A percentile compares a stretch with the other conserved stretches of the same genome.
Conservation (phyloP, 2,797 vertebrate species). For the Acanthurus lineatus region DNA sequence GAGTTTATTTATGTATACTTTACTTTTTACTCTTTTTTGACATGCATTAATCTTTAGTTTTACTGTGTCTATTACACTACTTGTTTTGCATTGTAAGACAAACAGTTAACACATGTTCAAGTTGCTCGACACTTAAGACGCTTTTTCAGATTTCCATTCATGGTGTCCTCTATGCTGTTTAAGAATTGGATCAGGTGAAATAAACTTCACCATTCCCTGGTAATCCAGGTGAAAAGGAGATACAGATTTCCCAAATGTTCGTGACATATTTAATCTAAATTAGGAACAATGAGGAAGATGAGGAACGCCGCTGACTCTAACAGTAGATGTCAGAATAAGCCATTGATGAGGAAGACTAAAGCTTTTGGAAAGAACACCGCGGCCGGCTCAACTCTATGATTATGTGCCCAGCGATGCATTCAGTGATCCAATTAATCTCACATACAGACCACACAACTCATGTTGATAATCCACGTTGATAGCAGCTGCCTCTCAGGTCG, state of each 20-base stretch:
- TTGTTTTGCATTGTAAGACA: too few relatives aligned
- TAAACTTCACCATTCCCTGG: background rate
- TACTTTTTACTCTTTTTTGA: too few relatives aligned
- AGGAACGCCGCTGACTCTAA: constrained; percentile 30
- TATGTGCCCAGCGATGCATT: constrained; percentile 60
- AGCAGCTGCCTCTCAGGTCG: constrained; percentile 40
- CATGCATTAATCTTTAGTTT: too few relatives aligned
- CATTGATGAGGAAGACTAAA: constrained; percentile 56
- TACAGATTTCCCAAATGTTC: background rate
- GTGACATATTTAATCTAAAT: constrained; percentile 21
- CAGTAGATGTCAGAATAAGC: constrained; percentile 46
- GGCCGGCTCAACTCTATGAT: constrained; percentile 48
- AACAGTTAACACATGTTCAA: too few relatives aligned
- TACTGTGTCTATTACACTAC: too few relatives aligned
- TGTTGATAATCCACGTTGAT: constrained; percentile 55
- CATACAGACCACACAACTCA: constrained; percentile 41
- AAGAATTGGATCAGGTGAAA: too few relatives aligned
- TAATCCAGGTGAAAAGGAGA: constrained; percentile 11
- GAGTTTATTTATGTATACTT: too few relatives aligned
- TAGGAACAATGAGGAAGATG: constrained; percentile 25
- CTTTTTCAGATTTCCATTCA: too few relatives aligned
- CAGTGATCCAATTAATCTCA: constrained; percentile 58
- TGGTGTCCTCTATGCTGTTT: background rate
- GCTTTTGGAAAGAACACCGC: constrained; percentile 48
- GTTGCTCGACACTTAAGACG: too few relatives aligned